Evolutionary conservation across 2,888 invertebrate genomes (phyloP).

Genomic region (Chrysomela aeneicollis): DNA sequence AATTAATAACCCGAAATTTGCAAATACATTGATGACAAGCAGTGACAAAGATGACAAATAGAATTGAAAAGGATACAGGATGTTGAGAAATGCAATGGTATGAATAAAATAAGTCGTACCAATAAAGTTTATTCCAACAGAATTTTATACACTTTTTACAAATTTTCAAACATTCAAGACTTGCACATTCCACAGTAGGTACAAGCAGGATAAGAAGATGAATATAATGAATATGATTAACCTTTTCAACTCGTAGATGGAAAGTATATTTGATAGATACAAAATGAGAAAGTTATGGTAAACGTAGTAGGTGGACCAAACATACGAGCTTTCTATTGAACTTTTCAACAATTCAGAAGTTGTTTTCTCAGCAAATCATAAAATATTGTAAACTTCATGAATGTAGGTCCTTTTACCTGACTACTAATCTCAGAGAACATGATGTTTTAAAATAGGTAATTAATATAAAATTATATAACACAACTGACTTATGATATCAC

Average conservation of each 20-base stretch:
- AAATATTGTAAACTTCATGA: no score
- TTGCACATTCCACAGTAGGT: no score
- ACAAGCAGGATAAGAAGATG: no score
- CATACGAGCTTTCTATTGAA: no score
- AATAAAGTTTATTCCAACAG: conserved; percentile 47
- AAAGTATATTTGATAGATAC: neutral
- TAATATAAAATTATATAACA: neutral
- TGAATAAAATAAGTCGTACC: conserved; percentile 30
- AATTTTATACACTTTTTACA: conserved; percentile 54
- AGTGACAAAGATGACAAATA: conserved; percentile 2
- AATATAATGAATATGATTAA: no score
- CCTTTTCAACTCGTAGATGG: no score
- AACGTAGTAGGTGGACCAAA: neutral
- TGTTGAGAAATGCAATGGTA: no score
- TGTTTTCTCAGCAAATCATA: no score
- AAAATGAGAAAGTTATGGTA: neutral
- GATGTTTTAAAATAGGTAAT: neutral
- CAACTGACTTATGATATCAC: neutral
- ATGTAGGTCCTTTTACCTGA: no score
- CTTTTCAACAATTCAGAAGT: no score
- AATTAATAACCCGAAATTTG: conserved; percentile 15
- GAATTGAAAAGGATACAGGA: neutral
- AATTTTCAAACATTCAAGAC: conserved; percentile 20
- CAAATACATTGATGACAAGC: neutral
- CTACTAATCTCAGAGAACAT: neutral